A percentile compares a stretch with the other conserved stretches of the same genome.
Conservation (phyloP, 2,113 vertebrate species). For the Stigmatopora argus region DNA sequence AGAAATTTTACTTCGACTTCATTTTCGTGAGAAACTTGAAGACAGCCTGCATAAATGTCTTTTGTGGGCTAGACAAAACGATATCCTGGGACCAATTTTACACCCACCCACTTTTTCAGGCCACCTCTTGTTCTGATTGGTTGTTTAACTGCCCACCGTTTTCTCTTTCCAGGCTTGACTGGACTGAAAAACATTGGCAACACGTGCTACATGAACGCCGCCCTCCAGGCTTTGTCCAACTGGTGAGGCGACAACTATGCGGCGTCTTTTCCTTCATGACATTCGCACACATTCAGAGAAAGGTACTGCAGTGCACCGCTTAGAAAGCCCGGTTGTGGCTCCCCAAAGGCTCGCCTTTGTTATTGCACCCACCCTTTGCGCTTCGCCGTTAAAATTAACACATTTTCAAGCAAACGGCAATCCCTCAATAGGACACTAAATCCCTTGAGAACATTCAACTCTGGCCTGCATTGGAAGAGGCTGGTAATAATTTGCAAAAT, state of each 20-base stretch:
- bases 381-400: not conserved
- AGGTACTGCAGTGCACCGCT: not conserved
- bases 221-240: slow-evolving; percentile 95
- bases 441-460: not conserved
- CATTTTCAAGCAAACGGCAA: not conserved
- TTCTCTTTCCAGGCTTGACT: slow-evolving; percentile 78
- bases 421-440: not conserved
- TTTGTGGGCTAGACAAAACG: too few species aligned
- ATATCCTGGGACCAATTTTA: too few species aligned
- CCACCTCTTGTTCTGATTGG: not conserved
- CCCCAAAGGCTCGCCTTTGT: not conserved
- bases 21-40: too few species aligned
- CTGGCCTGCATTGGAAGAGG: not conserved
- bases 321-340: not conserved
- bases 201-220: slow-evolving; percentile 98
- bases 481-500: not conserved
- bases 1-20: too few species aligned
- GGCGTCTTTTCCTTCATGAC: not conserved
- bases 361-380: not conserved
- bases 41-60: too few species aligned
- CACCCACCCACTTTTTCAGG: too few species aligned
- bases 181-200: slow-evolving; percentile 99
- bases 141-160: slow-evolving; percentile 34
- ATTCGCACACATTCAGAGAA: slow-evolving; percentile 9
- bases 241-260: slow-evolving; percentile 73